A percentile compares a stretch with the other conserved stretches of the same genome.
Conservation (phyloP, 2,888 invertebrate species). For the Lasioglossum pauxillum region DNA sequence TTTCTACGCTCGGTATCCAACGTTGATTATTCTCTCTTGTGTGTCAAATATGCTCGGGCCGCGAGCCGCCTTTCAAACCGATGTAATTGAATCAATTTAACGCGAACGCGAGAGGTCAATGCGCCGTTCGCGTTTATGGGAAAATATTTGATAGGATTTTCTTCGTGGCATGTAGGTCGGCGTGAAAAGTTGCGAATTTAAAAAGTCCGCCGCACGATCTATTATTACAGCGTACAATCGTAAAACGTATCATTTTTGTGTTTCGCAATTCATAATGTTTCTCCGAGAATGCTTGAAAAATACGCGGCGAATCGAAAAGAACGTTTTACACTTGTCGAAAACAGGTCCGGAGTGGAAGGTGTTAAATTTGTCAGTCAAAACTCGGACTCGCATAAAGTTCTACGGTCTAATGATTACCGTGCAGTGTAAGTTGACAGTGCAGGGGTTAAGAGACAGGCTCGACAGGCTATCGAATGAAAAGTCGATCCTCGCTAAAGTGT, state of each 20-base stretch:
- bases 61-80: slow-evolving; percentile 58
- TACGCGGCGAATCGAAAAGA: not conserved
- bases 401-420: not conserved
- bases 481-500: slow-evolving; percentile 39
- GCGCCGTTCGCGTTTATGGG: slow-evolving; percentile 7
- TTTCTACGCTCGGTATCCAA: slow-evolving; percentile 46
- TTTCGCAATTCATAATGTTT: not conserved
- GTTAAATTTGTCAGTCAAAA: slow-evolving; percentile 1
- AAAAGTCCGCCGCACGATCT: not conserved
- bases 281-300: not conserved
- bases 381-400: not conserved
- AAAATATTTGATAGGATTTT: slow-evolving; percentile 18
- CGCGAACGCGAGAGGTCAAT: slow-evolving; percentile 27
- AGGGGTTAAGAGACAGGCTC: slow-evolving; percentile 10
- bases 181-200: not conserved
- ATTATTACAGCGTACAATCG: not conserved
- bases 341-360: not conserved
- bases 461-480: slow-evolving; percentile 40
- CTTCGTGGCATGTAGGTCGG: not conserved
- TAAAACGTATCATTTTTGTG: not conserved
- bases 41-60: slow-evolving; percentile 60
- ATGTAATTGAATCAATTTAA: slow-evolving; percentile 70
- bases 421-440: slow-evolving; percentile 3
- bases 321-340: not conserved
- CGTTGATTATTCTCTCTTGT: slow-evolving; percentile 62